phyloP scores from a whole-genome alignment of 2,113 vertebrate species.

The Oophaga pumilio region DNA sequence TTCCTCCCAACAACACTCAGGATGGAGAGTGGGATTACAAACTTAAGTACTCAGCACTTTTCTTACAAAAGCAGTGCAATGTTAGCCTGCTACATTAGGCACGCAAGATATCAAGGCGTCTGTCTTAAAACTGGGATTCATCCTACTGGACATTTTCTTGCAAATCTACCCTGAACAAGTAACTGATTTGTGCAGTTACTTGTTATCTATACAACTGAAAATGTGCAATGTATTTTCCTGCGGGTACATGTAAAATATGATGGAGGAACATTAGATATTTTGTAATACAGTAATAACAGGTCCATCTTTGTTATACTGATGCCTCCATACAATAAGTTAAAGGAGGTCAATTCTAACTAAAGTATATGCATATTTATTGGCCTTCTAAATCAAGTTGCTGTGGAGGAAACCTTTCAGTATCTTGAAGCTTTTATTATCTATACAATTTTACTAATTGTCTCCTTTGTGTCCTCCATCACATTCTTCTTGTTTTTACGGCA shows the following conservation, averaged over 20 bases:
- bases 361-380: not conserved
- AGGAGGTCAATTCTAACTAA: not conserved
- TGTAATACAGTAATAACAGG: not conserved
- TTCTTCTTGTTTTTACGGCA: not conserved
- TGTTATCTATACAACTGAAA: not conserved
- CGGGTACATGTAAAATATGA: not conserved
- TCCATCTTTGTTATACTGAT: not conserved
- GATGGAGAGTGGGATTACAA: slow-evolving; percentile 18
- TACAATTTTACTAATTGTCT: not conserved
- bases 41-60: slow-evolving; percentile 4
- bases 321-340: not conserved
- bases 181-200: not conserved
- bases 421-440: not conserved
- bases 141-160: not conserved
- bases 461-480: not conserved
- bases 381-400: not conserved
- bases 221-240: not conserved
- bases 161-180: not conserved
- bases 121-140: slow-evolving; percentile 4
- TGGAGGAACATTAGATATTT: not conserved
- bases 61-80: not conserved
- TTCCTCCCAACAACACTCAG: slow-evolving; percentile 49
- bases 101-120: not conserved
- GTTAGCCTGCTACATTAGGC: not conserved
- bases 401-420: not conserved